A percentile compares a stretch with the other conserved stretches of the same genome.
Evolutionary conservation across 2,797 vertebrate species (phyloP).

Genomic region (Antrozous pallidus): DNA sequence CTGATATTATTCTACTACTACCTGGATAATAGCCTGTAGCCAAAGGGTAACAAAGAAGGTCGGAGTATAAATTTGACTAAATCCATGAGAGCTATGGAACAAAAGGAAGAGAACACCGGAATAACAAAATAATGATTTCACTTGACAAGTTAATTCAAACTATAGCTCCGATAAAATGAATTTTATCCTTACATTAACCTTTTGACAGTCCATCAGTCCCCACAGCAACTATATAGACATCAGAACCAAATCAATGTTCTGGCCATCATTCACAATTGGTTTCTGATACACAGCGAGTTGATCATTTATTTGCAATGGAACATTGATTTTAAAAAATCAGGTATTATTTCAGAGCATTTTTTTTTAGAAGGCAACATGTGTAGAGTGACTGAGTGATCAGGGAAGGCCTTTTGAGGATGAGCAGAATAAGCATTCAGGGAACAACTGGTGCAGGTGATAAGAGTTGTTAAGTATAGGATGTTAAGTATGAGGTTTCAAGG

Average conservation of each 20-base stretch:
- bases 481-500: background rate
- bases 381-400: background rate
- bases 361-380: background rate
- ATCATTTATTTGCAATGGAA: background rate
- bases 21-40: background rate
- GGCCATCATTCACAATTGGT: background rate
- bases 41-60: background rate
- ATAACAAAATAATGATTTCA: background rate
- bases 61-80: background rate
- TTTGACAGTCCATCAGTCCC: background rate
- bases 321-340: background rate
- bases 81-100: background rate
- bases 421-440: too few relatives aligned
- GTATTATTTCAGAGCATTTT: background rate
- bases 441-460: background rate
- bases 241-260: conserved; percentile 26
- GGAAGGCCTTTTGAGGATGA: too few relatives aligned
- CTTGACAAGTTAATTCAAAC: background rate
- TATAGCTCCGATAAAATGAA: background rate
- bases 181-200: background rate
- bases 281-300: background rate
- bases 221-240: background rate
- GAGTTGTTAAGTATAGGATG: background rate
- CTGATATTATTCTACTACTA: background rate
- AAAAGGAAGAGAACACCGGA: background rate